Evolutionary conservation across 2,797 vertebrate genomes (phyloP).

Genomic region (Dryobates pubescens): DNA sequence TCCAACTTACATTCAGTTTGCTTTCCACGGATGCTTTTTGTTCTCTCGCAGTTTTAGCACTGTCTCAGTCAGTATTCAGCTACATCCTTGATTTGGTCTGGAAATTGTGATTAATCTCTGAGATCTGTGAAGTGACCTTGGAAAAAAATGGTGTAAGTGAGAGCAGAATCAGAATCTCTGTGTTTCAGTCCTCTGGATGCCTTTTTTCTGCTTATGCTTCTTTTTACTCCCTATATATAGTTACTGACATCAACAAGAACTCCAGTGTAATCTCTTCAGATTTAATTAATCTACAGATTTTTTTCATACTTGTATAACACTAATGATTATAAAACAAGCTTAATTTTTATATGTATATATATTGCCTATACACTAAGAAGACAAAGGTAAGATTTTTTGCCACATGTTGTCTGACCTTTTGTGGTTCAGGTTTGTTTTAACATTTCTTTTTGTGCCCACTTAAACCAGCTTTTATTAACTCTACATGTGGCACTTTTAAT

Average conservation of each 20-base stretch:
- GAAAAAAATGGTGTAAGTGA: not conserved
- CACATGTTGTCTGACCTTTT: not conserved
- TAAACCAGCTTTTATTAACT: not conserved
- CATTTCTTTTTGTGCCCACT: not conserved
- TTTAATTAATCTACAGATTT: not conserved
- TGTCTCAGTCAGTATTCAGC: not conserved
- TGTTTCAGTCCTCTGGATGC: not conserved
- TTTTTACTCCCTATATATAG: not conserved
- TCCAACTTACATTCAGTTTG: not conserved
- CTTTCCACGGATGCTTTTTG: not conserved
- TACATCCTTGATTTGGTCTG: not conserved
- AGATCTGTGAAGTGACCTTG: not conserved
- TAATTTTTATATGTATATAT: not conserved
- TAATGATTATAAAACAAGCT: not conserved
- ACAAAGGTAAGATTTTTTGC: not conserved
- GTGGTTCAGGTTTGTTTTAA: not conserved
- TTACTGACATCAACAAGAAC: not conserved
- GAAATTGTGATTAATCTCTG: not conserved
- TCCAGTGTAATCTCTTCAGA: not conserved
- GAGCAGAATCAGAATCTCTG: not conserved
- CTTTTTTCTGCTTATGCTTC: not conserved
- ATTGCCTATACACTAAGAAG: not conserved
- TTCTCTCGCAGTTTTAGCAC: not conserved
- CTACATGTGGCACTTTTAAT: not conserved
- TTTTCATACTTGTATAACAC: not conserved